Percentiles rank a stretch among this genome's conserved stretches.
Evolutionary conservation across 2,797 vertebrate species (phyloP).

Genomic region (Eupleurogrammus muticus): DNA sequence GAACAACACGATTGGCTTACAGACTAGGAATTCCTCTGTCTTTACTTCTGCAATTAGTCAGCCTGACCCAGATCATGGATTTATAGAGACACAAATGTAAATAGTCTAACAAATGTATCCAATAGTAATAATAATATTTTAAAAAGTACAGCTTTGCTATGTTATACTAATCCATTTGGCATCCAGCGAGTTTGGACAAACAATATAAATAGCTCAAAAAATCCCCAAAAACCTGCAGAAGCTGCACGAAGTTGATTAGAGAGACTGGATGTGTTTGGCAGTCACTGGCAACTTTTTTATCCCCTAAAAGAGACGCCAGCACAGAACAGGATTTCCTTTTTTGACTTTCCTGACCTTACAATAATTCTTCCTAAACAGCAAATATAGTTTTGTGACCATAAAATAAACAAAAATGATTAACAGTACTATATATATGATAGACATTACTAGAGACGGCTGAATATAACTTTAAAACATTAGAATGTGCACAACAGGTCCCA

Average conservation of each 20-base stretch:
- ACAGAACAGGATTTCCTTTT: slow-evolving; percentile 41
- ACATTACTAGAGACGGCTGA: neutral
- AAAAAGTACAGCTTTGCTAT: slow-evolving; percentile 4
- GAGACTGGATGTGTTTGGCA: slow-evolving; percentile 27
- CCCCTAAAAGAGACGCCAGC: slow-evolving; percentile 13
- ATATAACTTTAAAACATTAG: neutral
- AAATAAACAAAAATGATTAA: too few species aligned
- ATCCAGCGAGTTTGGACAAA: slow-evolving; percentile 10
- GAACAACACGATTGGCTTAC: neutral
- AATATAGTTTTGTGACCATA: too few species aligned
- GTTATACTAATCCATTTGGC: slow-evolving; percentile 6
- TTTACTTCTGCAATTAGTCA: neutral
- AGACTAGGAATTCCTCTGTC: neutral
- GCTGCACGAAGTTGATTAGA: slow-evolving; percentile 17
- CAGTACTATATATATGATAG: too few species aligned
- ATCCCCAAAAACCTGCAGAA: neutral
- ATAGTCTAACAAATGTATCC: neutral
- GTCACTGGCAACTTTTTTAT: neutral
- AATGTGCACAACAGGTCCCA: too few species aligned
- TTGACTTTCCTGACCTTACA: slow-evolving; percentile 32
- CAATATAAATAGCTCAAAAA: slow-evolving; percentile 20
- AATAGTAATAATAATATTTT: neutral
- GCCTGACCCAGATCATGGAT: neutral
- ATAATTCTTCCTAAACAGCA: too few species aligned
- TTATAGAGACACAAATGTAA: neutral